phyloP scores from a whole-genome alignment of 2,113 vertebrate species.

The Ptychochromis oligacanthus region DNA sequence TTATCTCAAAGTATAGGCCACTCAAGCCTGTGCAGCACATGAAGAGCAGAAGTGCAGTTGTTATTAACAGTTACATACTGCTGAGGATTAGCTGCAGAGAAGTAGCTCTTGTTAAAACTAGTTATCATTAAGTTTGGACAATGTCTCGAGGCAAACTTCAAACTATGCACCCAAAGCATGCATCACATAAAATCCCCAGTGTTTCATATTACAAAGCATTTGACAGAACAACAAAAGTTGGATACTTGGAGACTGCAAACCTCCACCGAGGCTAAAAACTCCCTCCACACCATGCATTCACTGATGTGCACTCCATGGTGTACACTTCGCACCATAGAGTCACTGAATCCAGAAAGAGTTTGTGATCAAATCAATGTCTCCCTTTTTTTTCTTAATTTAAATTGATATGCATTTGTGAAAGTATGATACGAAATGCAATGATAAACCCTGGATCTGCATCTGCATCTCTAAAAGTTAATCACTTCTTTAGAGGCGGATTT shows the following conservation, averaged over 20 bases:
- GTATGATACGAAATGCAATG: neutral
- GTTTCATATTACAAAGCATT: neutral
- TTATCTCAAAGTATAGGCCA: neutral
- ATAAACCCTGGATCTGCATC: neutral
- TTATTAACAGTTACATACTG: slow-evolving; percentile 1
- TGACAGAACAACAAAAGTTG: neutral
- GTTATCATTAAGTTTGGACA: slow-evolving; percentile 12
- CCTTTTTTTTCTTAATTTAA: neutral
- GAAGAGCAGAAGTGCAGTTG: slow-evolving; percentile 14
- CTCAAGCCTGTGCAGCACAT: slow-evolving; percentile 6
- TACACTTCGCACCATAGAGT: too few relatives aligned
- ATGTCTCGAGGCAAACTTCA: neutral
- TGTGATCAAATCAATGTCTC: neutral
- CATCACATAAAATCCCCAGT: neutral
- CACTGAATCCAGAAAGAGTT: too few relatives aligned
- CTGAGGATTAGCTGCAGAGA: slow-evolving; percentile 8
- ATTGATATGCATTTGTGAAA: neutral
- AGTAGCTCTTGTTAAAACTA: neutral
- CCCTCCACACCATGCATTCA: neutral
- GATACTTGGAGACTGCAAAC: neutral
- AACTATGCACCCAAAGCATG: neutral
- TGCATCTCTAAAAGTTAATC: neutral
- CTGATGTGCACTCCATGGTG: too few relatives aligned
- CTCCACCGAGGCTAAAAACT: neutral
- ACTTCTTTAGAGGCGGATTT: neutral